Base-by-base conservation (phyloP, 1,140 invertebrate species). In the Oscheius sp. region DNA sequence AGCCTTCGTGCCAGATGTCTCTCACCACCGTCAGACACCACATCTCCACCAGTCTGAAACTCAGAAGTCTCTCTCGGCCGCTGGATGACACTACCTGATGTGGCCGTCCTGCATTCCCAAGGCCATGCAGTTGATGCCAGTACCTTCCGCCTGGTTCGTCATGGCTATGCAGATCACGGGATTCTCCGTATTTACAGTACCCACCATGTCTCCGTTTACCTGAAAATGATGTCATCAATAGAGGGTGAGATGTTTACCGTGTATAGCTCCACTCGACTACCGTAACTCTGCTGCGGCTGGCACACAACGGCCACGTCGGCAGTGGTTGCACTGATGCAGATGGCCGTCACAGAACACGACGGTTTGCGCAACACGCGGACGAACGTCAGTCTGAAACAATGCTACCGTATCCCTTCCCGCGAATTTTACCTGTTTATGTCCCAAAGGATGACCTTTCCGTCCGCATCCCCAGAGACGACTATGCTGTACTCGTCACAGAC, bases 121-220 rank as follows among this genome's bases (percentile, higher is more conserved):
- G 18, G 70, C 69, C 18, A 74, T 29, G 29, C 70, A 67, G 34
- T 74, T 74, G 73, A 74, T 76, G 61, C 73, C 73, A 74, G 28
- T 63, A 29, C 73, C 73, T 28, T 74, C 73, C 18, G 73, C n/a
- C 28, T 63, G 59, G 1, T 63, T 75, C 15, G 73, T 74, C 73
- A 74, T 74, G 18, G 73, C 31, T 4, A 74, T 10, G 15, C 63
- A 20, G 20, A 35, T 46, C 23, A 74, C 73, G 18, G 46, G 20
- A 15, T 3, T 61, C 13, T 61, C 46, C 7, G 73, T 76, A 28
- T 23, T 18, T n/a, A 76, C 28, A n/a, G 52, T 15, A 26, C 55
- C 73, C 3, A 74, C 73, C 15, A 63, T 15, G 32, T 45, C 52
- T 34, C 73, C 73, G 62, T 74, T 74, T 10, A 63, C 23, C 61